Evolutionary conservation across 1,140 invertebrate genomes (phyloP).

Genomic region (Hylyphantes graminicola): DNA sequence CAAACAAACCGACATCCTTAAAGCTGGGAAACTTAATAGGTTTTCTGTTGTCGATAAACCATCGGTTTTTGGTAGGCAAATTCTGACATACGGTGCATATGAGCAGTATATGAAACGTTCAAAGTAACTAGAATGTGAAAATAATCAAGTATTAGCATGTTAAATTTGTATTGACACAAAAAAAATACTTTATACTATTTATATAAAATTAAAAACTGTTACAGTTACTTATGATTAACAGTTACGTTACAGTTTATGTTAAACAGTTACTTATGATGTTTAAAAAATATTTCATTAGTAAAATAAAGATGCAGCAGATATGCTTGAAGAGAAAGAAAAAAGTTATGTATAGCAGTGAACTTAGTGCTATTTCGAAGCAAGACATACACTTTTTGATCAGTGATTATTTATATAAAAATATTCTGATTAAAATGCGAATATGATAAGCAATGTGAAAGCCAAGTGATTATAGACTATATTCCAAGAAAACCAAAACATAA

Average conservation of each 20-base stretch:
- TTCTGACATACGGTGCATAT: conserved; percentile 73
- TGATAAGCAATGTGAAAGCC: background rate
- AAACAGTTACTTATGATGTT: too few relatives aligned
- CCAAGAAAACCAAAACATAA: background rate
- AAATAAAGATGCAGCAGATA: too few relatives aligned
- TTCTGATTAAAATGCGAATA: too few relatives aligned
- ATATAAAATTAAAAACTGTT: too few relatives aligned
- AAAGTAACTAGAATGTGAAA: conserved; percentile 73
- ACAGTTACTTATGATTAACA: background rate
- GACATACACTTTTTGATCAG: too few relatives aligned
- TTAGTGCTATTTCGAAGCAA: too few relatives aligned
- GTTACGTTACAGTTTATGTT: conserved; percentile 76
- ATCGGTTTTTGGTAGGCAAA: conserved; percentile 77
- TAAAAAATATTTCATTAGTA: too few relatives aligned
- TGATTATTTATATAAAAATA: too few relatives aligned
- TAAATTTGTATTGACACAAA: too few relatives aligned
- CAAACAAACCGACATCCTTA: conserved; percentile 79
- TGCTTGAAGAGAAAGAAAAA: too few relatives aligned
- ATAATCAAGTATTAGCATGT: background rate
- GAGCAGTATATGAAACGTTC: conserved; percentile 79
- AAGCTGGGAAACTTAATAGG: conserved; percentile 74
- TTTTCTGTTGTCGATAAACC: conserved; percentile 72
- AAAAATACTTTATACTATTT: too few relatives aligned
- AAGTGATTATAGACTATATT: background rate
- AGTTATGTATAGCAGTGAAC: too few relatives aligned